Evolutionary conservation across 2,113 vertebrate species (phyloP).

Genomic region (Bambusicola thoracicus): DNA sequence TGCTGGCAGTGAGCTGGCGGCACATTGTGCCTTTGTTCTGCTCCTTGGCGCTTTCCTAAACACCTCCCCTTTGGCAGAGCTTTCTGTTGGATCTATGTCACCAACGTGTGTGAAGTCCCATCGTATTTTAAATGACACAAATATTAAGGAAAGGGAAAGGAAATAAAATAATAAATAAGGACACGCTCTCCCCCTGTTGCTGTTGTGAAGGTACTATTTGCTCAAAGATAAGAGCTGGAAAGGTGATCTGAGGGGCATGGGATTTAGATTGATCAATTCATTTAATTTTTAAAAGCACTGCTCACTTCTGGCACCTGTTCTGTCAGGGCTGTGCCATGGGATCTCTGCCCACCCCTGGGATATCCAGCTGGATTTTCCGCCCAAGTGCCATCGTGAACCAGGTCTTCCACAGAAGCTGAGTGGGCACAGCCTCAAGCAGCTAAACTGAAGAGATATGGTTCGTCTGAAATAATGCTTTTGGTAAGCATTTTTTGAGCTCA

Average conservation of each 20-base stretch:
- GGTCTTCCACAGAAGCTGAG: not conserved
- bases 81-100: not conserved
- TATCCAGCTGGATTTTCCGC: not conserved
- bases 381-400: not conserved
- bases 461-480: not conserved
- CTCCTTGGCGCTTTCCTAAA: not conserved
- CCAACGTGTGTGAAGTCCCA: not conserved
- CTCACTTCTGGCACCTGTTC: not conserved
- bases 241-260: not conserved
- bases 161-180: not conserved
- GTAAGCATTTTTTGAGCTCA: not conserved
- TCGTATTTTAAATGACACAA: not conserved
- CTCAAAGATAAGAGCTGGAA: not conserved
- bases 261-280: not conserved
- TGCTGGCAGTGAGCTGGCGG: not conserved
- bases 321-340: not conserved
- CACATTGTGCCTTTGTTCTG: not conserved
- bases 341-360: not conserved
- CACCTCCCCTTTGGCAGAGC: not conserved
- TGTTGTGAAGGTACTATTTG: not conserved
- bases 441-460: not conserved
- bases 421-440: not conserved
- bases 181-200: not conserved
- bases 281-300: not conserved
- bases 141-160: not conserved